Conservation (phyloP, 2,797 vertebrate genomes). For the Pipistrellus nathusii region DNA sequence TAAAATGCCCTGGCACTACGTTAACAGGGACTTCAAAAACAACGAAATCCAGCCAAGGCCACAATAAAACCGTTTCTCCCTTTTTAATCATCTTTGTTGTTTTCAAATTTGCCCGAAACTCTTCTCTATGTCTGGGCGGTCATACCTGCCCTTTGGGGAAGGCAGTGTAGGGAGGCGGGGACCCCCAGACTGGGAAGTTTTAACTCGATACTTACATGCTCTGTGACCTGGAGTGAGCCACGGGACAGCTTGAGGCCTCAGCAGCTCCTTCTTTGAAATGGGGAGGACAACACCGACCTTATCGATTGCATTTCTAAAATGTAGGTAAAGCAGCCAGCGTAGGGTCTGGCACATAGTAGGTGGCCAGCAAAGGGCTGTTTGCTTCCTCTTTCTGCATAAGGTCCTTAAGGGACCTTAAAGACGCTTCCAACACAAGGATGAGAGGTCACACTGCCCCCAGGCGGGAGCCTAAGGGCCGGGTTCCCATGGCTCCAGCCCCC, state of each 20-base stretch:
- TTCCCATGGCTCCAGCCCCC: neutral
- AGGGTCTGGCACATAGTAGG: neutral
- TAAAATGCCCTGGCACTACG: constrained; percentile 36
- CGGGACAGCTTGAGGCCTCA: neutral
- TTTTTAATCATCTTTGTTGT: constrained; percentile 58
- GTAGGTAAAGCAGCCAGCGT: neutral
- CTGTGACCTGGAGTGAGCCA: neutral
- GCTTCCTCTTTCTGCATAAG: neutral
- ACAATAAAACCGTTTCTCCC: neutral
- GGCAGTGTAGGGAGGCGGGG: rapidly evolving
- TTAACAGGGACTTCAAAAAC: constrained; percentile 65
- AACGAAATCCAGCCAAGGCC: constrained; percentile 44
- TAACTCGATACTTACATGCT: neutral
- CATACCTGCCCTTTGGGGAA: neutral
- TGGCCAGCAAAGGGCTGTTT: neutral
- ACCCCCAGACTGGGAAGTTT: neutral
- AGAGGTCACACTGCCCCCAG: neutral
- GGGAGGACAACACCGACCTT: neutral
- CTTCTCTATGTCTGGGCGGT: neutral
- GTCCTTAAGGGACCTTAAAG: neutral
- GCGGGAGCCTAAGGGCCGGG: neutral
- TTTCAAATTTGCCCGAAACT: constrained; percentile 48
- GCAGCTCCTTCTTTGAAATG: neutral
- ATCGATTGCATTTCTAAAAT: neutral
- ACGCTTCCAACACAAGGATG: neutral